Evolutionary conservation across 1,140 invertebrate species (phyloP).

Genomic region (Caenorhabditis tropicalis): DNA sequence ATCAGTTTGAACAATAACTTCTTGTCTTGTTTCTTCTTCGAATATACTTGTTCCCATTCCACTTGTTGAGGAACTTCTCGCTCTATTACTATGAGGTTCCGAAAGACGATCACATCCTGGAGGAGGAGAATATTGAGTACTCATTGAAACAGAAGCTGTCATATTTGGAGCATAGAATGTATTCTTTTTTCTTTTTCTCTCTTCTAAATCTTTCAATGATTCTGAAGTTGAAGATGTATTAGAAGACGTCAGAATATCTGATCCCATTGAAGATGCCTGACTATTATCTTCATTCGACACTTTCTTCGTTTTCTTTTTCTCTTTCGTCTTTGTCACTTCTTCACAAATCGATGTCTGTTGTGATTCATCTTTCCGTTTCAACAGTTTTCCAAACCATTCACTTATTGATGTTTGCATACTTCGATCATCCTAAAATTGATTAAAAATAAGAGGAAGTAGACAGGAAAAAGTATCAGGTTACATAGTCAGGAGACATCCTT

Average conservation of each 20-base stretch:
- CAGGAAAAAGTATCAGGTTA: neutral
- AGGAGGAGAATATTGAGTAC: slow-evolving; percentile 46
- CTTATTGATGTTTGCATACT: slow-evolving; percentile 44
- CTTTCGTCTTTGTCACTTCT: neutral
- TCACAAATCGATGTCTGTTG: slow-evolving; percentile 44
- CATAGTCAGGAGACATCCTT: neutral
- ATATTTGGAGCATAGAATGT: neutral
- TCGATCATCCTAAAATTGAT: slow-evolving; percentile 29
- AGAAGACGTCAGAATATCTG: neutral
- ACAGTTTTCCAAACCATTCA: slow-evolving; percentile 1
- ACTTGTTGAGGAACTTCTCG: slow-evolving; percentile 39
- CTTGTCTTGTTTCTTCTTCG: slow-evolving; percentile 54
- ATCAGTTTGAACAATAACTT: slow-evolving; percentile 70
- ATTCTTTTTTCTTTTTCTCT: neutral
- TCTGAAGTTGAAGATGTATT: neutral
- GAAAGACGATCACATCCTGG: slow-evolving; percentile 57
- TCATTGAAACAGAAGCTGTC: slow-evolving; percentile 11
- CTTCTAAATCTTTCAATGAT: neutral
- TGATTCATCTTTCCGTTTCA: slow-evolving; percentile 10
- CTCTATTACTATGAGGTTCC: slow-evolving; percentile 33
- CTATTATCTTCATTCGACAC: neutral
- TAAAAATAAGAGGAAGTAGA: neutral
- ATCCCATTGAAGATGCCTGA: neutral
- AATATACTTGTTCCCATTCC: slow-evolving; percentile 52
- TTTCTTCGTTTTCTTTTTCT: slow-evolving; percentile 7